Conservation (phyloP, 2,113 vertebrate species). For the Serilophus lunatus region DNA sequence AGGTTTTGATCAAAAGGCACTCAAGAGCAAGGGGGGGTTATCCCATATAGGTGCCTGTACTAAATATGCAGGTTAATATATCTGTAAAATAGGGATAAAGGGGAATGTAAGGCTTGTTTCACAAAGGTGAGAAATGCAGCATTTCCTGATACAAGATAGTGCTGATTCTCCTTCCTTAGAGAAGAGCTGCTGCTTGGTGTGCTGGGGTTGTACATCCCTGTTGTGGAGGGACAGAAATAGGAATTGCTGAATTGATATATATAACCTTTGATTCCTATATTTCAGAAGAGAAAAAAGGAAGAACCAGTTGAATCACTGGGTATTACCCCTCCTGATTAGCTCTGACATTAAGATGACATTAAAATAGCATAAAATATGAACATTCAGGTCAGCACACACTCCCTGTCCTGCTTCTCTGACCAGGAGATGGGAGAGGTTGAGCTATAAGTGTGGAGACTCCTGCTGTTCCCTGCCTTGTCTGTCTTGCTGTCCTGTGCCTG, state of each 20-base stretch:
- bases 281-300: not conserved
- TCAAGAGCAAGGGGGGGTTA: fast-evolving
- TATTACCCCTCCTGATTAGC: not conserved
- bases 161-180: not conserved
- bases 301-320: not conserved
- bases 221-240: not conserved
- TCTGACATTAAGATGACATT: not conserved
- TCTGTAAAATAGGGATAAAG: not conserved
- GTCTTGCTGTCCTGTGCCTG: fast-evolving
- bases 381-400: not conserved
- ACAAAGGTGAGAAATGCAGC: not conserved
- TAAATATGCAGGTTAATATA: not conserved
- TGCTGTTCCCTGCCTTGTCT: not conserved
- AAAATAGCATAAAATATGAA: not conserved
- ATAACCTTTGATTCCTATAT: not conserved
- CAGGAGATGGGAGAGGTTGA: not conserved
- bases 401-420: not conserved
- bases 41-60: not conserved
- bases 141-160: not conserved
- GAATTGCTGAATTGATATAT: not conserved
- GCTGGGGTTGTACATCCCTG: not conserved
- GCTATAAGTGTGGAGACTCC: not conserved
- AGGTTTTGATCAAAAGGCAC: not conserved
- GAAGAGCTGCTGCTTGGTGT: not conserved
- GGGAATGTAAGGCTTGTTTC: not conserved